These are phyloP conservation scores for Pilophorus perplexus DNA, from an alignment of 2,888 invertebrate genomes.

Conservation along the genomic window DNA sequence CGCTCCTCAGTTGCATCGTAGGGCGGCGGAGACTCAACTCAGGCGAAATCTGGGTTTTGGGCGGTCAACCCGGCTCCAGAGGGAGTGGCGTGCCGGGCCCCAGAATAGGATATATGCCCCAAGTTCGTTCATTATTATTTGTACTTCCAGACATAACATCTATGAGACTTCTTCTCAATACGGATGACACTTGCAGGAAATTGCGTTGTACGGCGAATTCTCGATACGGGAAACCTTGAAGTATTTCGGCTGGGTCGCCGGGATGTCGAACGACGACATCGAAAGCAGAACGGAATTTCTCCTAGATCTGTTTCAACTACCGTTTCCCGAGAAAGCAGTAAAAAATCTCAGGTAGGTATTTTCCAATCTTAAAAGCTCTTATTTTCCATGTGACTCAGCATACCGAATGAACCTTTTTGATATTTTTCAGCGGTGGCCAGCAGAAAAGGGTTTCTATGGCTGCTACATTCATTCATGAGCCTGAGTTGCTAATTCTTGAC, in stretches of 20 bases:
- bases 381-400: no score
- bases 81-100: conserved; percentile 86
- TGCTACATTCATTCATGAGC: conserved; percentile 82
- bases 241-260: conserved; percentile 80
- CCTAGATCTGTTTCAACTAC: conserved; percentile 61
- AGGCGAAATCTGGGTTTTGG: conserved; percentile 82
- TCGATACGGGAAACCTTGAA: conserved; percentile 76
- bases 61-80: conserved; percentile 74
- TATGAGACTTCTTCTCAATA: conserved; percentile 41
- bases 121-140: conserved; percentile 57
- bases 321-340: conserved; percentile 62
- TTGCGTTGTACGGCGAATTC: conserved; percentile 73
- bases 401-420: no score
- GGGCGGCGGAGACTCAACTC: conserved; percentile 75
- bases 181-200: conserved; percentile 58
- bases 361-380: no score
- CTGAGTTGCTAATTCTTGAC: conserved; percentile 84
- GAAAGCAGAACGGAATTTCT: conserved; percentile 71
- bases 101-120: conserved; percentile 88
- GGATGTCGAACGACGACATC: conserved; percentile 67
- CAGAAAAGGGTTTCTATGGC: conserved; percentile 85
- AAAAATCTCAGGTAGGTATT: conserved; percentile 31
- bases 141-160: not conserved
- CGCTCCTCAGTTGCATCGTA: conserved; percentile 80
- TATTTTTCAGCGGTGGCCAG: conserved; percentile 84